phyloP scores from a whole-genome alignment of 2,888 invertebrate species.

The Brenthis hecate region DNA sequence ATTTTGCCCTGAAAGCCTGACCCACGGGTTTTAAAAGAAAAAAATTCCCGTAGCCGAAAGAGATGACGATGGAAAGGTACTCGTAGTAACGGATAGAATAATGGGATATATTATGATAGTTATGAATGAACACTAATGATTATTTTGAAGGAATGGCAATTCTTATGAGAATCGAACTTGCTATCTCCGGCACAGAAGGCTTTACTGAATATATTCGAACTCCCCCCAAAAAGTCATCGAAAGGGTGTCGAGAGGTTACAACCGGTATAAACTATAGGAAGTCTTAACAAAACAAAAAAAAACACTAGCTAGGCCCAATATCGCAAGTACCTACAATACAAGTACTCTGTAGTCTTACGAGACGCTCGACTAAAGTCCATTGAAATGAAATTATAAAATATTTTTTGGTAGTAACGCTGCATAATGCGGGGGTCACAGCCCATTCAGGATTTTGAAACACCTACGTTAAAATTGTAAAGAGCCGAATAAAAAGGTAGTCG shows the following conservation, averaged over 20 bases:
- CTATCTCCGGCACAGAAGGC: too few relatives aligned
- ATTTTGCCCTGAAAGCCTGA: too few relatives aligned
- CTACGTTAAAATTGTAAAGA: slow-evolving; percentile 42
- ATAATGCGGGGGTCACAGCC: slow-evolving; percentile 41
- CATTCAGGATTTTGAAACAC: slow-evolving; percentile 41
- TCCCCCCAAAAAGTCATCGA: too few relatives aligned
- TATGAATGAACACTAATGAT: too few relatives aligned
- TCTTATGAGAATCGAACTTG: too few relatives aligned
- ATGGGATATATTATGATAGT: too few relatives aligned
- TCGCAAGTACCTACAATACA: slow-evolving; percentile 1
- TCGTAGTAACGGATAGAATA: too few relatives aligned
- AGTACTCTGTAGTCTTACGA: slow-evolving; percentile 18
- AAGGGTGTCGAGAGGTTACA: background rate
- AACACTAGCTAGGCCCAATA: slow-evolving; percentile 1
- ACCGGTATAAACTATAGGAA: background rate
- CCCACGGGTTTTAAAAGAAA: too few relatives aligned
- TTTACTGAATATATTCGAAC: too few relatives aligned
- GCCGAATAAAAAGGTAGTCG: slow-evolving; percentile 44
- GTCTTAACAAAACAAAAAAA: background rate
- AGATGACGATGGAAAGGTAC: too few relatives aligned
- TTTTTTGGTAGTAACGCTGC: slow-evolving; percentile 35
- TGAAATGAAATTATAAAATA: slow-evolving; percentile 35
- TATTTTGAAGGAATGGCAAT: too few relatives aligned
- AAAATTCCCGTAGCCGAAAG: too few relatives aligned
- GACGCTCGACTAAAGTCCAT: slow-evolving; percentile 23